phyloP scores from a whole-genome alignment of 2,797 vertebrate genomes.

The Sebastes nivosus region DNA sequence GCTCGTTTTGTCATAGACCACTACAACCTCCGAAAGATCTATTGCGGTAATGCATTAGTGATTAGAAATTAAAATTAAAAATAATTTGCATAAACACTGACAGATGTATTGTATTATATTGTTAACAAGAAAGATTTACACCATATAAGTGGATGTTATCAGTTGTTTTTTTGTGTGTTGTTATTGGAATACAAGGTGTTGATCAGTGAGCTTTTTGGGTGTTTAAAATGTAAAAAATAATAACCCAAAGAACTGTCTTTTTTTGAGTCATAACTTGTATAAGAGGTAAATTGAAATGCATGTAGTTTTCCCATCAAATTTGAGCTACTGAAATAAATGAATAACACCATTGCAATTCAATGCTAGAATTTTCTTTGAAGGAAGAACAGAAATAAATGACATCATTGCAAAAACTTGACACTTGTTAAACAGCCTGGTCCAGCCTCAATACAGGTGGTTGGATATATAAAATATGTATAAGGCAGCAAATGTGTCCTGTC shows the following conservation, averaged over 20 bases:
- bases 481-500: neutral
- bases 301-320: neutral
- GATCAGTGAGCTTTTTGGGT: neutral
- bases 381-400: no score
- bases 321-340: neutral
- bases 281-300: no score
- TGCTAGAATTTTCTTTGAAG: neutral
- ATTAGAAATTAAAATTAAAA: no score
- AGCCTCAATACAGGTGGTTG: neutral
- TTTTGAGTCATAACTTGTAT: no score
- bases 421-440: neutral
- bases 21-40: no score
- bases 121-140: neutral
- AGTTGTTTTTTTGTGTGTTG: no score
- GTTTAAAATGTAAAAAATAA: neutral
- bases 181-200: neutral
- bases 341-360: neutral
- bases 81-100: no score
- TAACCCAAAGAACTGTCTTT: neutral
- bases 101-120: no score
- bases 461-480: neutral
- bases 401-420: no score
- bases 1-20: no score
- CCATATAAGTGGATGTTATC: neutral
- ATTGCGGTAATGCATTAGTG: no score